phyloP scores from a whole-genome alignment of 1,140 invertebrate genomes.

The Drosophila neocordata region DNA sequence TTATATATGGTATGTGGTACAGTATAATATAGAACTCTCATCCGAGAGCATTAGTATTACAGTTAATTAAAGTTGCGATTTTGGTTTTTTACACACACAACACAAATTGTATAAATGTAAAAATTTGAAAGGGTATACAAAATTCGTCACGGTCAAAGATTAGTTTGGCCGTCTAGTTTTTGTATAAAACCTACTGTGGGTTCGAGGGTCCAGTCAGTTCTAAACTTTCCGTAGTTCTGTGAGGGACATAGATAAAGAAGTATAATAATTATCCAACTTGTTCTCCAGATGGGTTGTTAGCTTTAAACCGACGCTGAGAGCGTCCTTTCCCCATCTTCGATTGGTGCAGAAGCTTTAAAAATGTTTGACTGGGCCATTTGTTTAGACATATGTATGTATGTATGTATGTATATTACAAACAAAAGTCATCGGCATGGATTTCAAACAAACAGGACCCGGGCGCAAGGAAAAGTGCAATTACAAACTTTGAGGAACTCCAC shows the following conservation, averaged over 20 bases:
- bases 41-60: no score
- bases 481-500: slow-evolving; percentile 27
- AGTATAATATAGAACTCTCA: no score
- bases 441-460: slow-evolving; percentile 38
- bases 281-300: slow-evolving; percentile 31
- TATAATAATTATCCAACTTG: not conserved
- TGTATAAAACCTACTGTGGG: slow-evolving; percentile 56
- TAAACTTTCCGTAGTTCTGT: slow-evolving; percentile 22
- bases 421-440: not conserved
- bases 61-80: no score
- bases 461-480: slow-evolving; percentile 63
- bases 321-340: slow-evolving; percentile 41
- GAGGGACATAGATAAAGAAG: not conserved
- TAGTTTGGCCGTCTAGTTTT: slow-evolving; percentile 14
- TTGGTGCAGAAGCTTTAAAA: slow-evolving; percentile 69
- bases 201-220: slow-evolving; percentile 48
- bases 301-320: slow-evolving; percentile 66
- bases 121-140: no score
- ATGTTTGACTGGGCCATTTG: slow-evolving; percentile 31
- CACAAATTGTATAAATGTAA: no score
- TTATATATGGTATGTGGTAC: no score
- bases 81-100: no score
- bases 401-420: no score
- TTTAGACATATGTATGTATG: not conserved
- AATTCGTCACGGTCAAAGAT: not conserved